phyloP scores from a whole-genome alignment of 2,797 vertebrate species.

The Sus cebifrons region DNA sequence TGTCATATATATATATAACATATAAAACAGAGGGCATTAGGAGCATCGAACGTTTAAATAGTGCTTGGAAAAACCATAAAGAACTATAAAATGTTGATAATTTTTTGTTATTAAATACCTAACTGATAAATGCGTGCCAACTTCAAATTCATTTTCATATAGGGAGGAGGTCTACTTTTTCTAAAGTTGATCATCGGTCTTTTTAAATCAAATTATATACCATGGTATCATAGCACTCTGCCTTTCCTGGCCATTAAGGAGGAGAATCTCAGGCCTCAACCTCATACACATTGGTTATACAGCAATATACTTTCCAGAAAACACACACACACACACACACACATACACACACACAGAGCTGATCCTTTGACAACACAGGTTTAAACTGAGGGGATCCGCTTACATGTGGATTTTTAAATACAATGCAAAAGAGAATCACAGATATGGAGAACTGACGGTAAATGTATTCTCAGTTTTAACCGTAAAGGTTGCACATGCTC shows the following conservation, averaged over 20 bases:
- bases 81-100: neutral
- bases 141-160: neutral
- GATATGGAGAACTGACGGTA: neutral
- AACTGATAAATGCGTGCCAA: neutral
- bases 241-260: neutral
- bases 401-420: neutral
- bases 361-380: neutral
- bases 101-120: slow-evolving; percentile 22
- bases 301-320: neutral
- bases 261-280: neutral
- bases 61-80: slow-evolving; percentile 11
- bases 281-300: neutral
- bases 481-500: neutral
- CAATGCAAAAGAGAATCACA: neutral
- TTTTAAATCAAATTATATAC: neutral
- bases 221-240: no score
- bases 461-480: neutral
- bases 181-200: neutral
- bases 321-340: neutral
- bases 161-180: neutral
- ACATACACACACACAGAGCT: neutral
- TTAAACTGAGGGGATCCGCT: neutral
- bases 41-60: neutral
- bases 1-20: no score
- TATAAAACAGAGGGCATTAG: no score